Base-by-base conservation (phyloP, 1,140 invertebrate species). In the Heterodera carotae region DNA sequence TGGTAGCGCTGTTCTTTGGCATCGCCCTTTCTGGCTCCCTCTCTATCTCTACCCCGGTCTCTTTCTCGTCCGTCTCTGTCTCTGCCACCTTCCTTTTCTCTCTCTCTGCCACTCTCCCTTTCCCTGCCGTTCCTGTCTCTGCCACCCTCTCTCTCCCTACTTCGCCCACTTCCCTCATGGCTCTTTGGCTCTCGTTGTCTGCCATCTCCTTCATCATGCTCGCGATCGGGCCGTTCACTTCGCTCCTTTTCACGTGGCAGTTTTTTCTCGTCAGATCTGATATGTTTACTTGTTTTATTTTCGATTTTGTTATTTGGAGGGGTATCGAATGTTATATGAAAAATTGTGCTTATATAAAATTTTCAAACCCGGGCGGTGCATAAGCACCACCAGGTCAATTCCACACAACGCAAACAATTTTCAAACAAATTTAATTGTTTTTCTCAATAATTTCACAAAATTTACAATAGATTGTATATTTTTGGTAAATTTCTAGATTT, bases 21-120 rank as follows among this genome's bases (percentile, higher is more conserved):
- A n/a, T 83, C 76, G 56, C 66, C 48, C 2, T 34, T 60, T 75
- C n/a, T 39, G 31, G n/a, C n/a, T n/a, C 56, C 53, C 69, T 39
- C 18, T 25, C n/a, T 15, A 27, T 39, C 60, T 62, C 60, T 25
- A 62, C 60, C n/a, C 10, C 25, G 18, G 4, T 69, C 68, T 31
- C 22, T 69, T 29, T 78, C 78, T 6, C 71, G 77, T 22, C 56
- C 80, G 8, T 83, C 78, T 33, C 79, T 76, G 77, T 56, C 36
- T 22, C 80, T 80, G 56, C 64, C 31, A 31, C 81, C 75, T 8
- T 64, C 68, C 18, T 81, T 18, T 10, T 59, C 68, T 53, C 78
- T 18, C 2, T 59, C 78, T 53, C 48, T 53, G 48, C 48, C 48
- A 0, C 78, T 2, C 3, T 29, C 78, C 2, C 77, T 53, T 25